phyloP scores from a whole-genome alignment of 2,888 invertebrate species.

The Ormyrus thymus region DNA sequence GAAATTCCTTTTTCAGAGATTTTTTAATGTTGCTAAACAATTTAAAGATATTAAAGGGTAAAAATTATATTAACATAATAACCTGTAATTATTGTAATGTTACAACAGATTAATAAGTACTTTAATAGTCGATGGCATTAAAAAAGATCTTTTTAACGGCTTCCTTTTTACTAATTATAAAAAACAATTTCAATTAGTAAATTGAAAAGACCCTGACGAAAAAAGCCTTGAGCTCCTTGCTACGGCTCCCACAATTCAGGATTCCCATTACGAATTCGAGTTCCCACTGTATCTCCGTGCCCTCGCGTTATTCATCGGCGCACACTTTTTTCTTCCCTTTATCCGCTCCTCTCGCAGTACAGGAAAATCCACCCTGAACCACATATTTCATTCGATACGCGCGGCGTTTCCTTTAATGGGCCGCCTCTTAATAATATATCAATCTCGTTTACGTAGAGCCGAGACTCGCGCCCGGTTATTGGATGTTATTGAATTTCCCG shows the following conservation, averaged over 20 bases:
- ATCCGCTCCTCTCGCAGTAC: constrained; percentile 38
- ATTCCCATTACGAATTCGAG: neutral
- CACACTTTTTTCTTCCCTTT: constrained; percentile 44
- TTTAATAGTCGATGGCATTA: too few species aligned
- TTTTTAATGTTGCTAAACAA: too few species aligned
- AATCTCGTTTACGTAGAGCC: constrained; percentile 67
- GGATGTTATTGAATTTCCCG: constrained; percentile 65
- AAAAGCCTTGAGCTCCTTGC: neutral
- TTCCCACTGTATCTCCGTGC: neutral
- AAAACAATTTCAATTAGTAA: too few species aligned
- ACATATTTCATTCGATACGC: constrained; percentile 66
- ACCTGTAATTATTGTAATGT: too few species aligned
- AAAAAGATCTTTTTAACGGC: too few species aligned
- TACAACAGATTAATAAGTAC: too few species aligned
- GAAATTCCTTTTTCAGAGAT: too few species aligned
- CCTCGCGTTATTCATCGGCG: neutral
- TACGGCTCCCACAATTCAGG: neutral
- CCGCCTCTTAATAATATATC: constrained; percentile 71
- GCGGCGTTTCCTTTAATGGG: constrained; percentile 68
- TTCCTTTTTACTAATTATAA: too few species aligned
- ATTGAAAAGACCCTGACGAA: too few species aligned
- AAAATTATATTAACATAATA: too few species aligned
- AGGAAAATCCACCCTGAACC: constrained; percentile 58
- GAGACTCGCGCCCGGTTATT: constrained; percentile 56
- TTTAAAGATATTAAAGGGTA: too few species aligned